phyloP scores from a whole-genome alignment of 1,140 invertebrate genomes.

The Antheraea mylitta region DNA sequence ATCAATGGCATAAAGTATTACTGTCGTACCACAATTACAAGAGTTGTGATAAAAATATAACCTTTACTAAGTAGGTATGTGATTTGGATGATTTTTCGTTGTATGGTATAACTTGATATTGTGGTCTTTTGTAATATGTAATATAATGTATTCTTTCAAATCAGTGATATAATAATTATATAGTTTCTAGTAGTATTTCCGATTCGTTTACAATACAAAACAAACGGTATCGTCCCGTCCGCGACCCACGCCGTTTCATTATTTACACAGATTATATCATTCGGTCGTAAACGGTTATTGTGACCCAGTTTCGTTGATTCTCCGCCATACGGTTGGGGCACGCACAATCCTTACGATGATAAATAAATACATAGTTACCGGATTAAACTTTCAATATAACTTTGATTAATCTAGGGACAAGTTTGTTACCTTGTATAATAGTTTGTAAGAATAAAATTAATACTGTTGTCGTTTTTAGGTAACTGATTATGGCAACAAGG shows the following conservation, averaged over 20 bases:
- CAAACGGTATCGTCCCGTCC: constrained; percentile 11
- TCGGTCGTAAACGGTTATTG: constrained; percentile 51
- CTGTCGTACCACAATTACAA: too few species aligned
- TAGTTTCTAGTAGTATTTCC: too few species aligned
- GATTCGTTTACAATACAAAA: background rate
- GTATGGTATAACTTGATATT: too few species aligned
- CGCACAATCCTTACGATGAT: constrained; percentile 28
- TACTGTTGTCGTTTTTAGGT: background rate
- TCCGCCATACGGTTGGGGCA: constrained; percentile 26
- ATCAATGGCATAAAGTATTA: too few species aligned
- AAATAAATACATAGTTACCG: background rate
- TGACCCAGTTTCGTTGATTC: constrained; percentile 46
- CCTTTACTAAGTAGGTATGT: too few species aligned
- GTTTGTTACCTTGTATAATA: constrained; percentile 9
- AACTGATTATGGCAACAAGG: background rate
- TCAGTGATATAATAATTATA: too few species aligned
- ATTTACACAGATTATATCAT: constrained; percentile 52
- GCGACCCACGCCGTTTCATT: constrained; percentile 40
- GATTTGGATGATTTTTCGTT: too few species aligned
- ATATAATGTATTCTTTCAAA: too few species aligned
- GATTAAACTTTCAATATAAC: constrained; percentile 15
- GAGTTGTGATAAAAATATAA: too few species aligned
- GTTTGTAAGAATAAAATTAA: constrained; percentile 2
- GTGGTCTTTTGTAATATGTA: too few species aligned
- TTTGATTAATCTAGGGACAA: constrained; percentile 19